Evolutionary conservation across 2,888 invertebrate species (phyloP), one percentile per base, ranked within the genome.

Genomic region (Callyntrura sp.): DNA sequence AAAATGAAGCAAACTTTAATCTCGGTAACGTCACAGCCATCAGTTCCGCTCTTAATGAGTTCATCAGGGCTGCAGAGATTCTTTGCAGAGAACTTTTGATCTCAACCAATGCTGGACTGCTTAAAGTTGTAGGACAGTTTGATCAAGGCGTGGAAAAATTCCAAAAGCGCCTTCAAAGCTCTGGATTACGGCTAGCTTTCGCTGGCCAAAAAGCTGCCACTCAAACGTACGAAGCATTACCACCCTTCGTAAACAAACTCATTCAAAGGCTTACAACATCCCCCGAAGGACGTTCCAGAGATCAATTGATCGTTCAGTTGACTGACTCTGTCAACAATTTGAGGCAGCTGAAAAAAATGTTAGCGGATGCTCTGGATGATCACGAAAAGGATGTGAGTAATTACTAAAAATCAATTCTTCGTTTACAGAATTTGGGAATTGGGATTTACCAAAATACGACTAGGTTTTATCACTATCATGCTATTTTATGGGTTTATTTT

Each of bases 341-440:
- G 23, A 81, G 90, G 57, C 70, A 90, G 17, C 65, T 78, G 12
- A 90, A 62, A 23, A 90, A 90, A 17, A 83, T 73, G 68, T 81
- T 87, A 12, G 70, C 20, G 12, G 88, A 91, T 23, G 84, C 65
- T 23, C 82, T 78, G 0, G 68, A 84, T 11, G 90, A 90, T n/a
- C 91, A 91, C 76, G 91, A 90, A 51, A 43, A 70, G 43, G 91
- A 91, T 65, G 91, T 91, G 81, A 91, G 90, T 23, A 14, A 60
- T 20, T 70, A 70, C 5, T 20, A 35, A 81, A 12, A n/a, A 82
- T 48, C 2, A 0, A 48, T 20, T 1, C 48, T 17, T 12, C 3
- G 70, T 35, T 11, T 79, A 28, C 55, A 25, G 6, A 57, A 17
- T 20, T 79, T 51, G 51, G 9, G n/a, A 11, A 3, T 14, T n/a